Evolutionary conservation across 2,888 invertebrate genomes (phyloP), one percentile per base, ranked within the genome.

Genomic region (Phyllotreta striolata): DNA sequence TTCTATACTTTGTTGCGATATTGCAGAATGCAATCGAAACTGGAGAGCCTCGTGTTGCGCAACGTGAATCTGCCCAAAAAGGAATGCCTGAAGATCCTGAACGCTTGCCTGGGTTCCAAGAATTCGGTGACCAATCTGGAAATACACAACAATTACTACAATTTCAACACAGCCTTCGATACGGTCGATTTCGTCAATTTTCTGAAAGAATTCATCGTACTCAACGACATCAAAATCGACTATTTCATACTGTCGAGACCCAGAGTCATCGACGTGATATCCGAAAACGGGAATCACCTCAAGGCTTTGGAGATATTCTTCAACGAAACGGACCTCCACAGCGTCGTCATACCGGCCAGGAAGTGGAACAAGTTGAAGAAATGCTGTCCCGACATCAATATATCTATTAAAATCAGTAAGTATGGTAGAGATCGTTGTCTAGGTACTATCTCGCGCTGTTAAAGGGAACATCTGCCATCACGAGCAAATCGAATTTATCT

Each of bases 1-100:
- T 5, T 41, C 41, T 10, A 41, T 46, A 41, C 55, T 46, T n/a
- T 34, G 5, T 6, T 34, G 0, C 39, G 10, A 10, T 54, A 14
- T 74, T 74, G 40, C 64, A 84, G 84, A 62, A 79, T 78, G 51
- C 84, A 84, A 71, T 74, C 73, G 38, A 78, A 78, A 64, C 73
- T 84, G 44, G 77, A 79, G 62, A 78, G 71, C 5, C 69, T 84
- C 35, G 80, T 80, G 66, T 77, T 84, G 54, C 72, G 80, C 37
- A 84, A 84, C 64, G 81, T 82, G 7, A 82, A 82, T 72, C 76
- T 84, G 35, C 79, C 81, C 5, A 79, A 82, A 59, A 75, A 75
- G 49, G 83, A 84, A 65, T 82, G 81, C 61, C 69, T 83, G 43
- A 79, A 81, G 60, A 73, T 84, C 55, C 73, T 84, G 39, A 76